phyloP scores from a whole-genome alignment of 2,113 vertebrate species.

The Pandion haliaetus region DNA sequence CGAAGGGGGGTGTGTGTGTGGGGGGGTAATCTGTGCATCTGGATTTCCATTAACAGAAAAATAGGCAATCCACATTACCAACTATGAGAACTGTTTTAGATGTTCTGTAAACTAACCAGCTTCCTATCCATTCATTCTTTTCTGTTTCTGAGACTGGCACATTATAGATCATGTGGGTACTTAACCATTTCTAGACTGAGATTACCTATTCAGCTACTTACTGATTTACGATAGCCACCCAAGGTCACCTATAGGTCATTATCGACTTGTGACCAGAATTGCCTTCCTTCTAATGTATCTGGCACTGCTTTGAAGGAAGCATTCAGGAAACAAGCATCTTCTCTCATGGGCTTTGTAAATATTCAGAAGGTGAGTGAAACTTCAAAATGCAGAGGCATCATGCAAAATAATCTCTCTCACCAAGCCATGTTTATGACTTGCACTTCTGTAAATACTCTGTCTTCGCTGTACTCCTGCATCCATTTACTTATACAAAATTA shows the following conservation, averaged over 20 bases:
- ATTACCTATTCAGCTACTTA: not conserved
- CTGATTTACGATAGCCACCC: not conserved
- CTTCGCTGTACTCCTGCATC: not conserved
- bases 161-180: not conserved
- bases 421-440: not conserved
- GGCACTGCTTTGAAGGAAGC: not conserved
- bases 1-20: no score
- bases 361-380: not conserved
- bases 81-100: not conserved
- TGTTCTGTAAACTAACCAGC: not conserved
- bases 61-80: not conserved
- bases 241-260: not conserved
- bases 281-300: not conserved
- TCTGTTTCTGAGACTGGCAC: not conserved
- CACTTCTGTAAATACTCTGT: not conserved
- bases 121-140: not conserved
- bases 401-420: not conserved
- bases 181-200: not conserved
- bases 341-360: not conserved
- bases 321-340: not conserved
- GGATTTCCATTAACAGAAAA: not conserved
- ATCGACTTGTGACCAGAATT: not conserved
- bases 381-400: not conserved
- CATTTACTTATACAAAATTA: not conserved
- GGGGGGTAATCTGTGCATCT: not conserved